Evolutionary conservation across 2,797 vertebrate species (phyloP).

Genomic region (Macroramphosus scolopax): DNA sequence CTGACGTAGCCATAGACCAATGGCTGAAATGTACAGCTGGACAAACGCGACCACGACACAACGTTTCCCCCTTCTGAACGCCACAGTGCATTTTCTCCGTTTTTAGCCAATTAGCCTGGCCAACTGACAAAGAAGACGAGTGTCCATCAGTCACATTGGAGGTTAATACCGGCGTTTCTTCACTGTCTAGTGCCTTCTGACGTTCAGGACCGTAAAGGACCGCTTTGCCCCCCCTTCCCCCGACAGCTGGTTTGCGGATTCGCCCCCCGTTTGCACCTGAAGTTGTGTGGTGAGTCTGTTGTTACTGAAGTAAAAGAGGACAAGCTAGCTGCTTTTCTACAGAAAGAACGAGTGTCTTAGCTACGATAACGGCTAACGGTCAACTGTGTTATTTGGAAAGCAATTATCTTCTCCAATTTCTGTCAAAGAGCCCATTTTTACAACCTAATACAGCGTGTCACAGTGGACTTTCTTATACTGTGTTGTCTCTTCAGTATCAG

Average conservation of each 20-base stretch:
- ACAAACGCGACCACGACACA: conserved; percentile 42
- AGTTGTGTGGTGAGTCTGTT: conserved; percentile 68
- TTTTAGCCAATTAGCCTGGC: conserved; percentile 12
- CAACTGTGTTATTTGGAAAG: no score
- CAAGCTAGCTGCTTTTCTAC: neutral
- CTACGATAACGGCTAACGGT: neutral
- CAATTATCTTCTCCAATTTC: no score
- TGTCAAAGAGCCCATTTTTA: no score
- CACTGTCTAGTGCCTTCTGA: conserved; percentile 10
- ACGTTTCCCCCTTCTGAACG: conserved; percentile 18
- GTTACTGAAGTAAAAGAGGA: conserved; percentile 21
- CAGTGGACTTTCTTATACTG: no score
- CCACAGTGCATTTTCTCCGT: conserved; percentile 19
- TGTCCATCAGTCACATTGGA: neutral
- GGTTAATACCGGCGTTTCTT: neutral
- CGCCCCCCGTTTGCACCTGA: conserved; percentile 41
- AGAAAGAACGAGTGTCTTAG: neutral
- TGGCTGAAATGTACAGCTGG: conserved; percentile 43
- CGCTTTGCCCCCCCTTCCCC: conserved; percentile 4
- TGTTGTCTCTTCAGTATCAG: no score
- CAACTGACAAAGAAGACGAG: neutral
- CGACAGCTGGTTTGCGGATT: conserved; percentile 60
- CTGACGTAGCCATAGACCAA: conserved; percentile 43
- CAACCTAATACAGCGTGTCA: no score
- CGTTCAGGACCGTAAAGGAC: conserved; percentile 42